phyloP scores from a whole-genome alignment of 2,113 vertebrate species.

The Sciurus niger region DNA sequence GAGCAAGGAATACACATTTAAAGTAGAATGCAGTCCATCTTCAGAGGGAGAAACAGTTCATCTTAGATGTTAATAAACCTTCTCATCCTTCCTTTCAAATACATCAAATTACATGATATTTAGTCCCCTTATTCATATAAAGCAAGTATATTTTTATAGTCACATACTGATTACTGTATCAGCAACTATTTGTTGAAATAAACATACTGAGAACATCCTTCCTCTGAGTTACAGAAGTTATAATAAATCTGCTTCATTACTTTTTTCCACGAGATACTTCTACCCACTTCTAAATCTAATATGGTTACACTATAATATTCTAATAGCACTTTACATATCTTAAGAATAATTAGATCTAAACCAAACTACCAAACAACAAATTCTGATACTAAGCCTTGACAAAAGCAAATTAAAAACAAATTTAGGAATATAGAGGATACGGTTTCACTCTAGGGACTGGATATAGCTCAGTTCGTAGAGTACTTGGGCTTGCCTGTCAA shows the following conservation, averaged over 20 bases:
- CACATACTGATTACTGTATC: not conserved
- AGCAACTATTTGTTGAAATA: conserved; percentile 46
- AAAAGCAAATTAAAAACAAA: conserved; percentile 7
- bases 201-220: not conserved
- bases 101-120: not conserved
- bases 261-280: not conserved
- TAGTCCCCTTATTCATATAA: not conserved
- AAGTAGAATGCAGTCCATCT: too few relatives aligned
- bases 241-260: conserved; percentile 1
- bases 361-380: not conserved
- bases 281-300: not conserved
- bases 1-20: too few relatives aligned
- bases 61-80: not conserved
- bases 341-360: conserved; percentile 23
- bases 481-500: too few relatives aligned
- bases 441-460: not conserved
- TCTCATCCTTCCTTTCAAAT: not conserved
- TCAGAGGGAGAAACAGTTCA: too few relatives aligned
- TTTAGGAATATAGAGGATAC: not conserved
- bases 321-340: not conserved
- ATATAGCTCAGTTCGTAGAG: too few relatives aligned
- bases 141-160: conserved; percentile 5
- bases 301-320: not conserved
- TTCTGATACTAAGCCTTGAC: not conserved
- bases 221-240: not conserved